These are phyloP conservation scores for Lasioglossum leucozonium DNA, from an alignment of 2,888 invertebrate genomes.

Conservation along the genomic window DNA sequence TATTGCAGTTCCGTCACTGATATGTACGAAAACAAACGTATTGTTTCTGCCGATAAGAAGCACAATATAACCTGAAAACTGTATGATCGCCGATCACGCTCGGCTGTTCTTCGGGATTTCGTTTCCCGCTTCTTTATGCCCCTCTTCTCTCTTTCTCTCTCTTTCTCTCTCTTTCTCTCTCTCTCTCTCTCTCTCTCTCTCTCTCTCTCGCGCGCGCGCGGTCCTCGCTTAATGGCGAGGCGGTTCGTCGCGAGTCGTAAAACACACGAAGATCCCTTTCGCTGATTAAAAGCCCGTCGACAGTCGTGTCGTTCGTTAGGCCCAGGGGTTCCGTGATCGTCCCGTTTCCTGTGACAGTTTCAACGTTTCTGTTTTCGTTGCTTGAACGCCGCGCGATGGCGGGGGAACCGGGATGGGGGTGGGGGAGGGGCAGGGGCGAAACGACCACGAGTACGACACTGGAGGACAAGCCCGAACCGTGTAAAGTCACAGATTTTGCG, in stretches of 20 bases:
- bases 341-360: conserved; percentile 47
- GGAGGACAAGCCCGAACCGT: conserved; percentile 8
- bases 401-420: too few relatives aligned
- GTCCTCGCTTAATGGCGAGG: conserved; percentile 32
- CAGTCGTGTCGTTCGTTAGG: conserved; percentile 57
- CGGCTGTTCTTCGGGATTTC: not conserved
- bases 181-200: too few relatives aligned
- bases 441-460: not conserved
- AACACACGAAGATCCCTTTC: conserved; percentile 67
- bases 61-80: too few relatives aligned
- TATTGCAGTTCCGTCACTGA: too few relatives aligned
- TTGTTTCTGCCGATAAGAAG: too few relatives aligned
- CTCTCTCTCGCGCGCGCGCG: too few relatives aligned
- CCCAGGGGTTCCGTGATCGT: conserved; percentile 38
- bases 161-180: too few relatives aligned
- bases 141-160: too few relatives aligned
- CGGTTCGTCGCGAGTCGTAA: conserved; percentile 66
- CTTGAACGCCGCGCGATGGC: not conserved
- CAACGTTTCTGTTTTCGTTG: conserved; percentile 38
- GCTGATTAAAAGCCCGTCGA: conserved; percentile 66
- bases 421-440: not conserved
- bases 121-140: not conserved
- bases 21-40: too few relatives aligned
- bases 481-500: conserved; percentile 24
- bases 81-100: not conserved